These are phyloP conservation scores for Drosophila greeni DNA, from an alignment of 2,888 invertebrate species.

Conservation along the genomic window DNA sequence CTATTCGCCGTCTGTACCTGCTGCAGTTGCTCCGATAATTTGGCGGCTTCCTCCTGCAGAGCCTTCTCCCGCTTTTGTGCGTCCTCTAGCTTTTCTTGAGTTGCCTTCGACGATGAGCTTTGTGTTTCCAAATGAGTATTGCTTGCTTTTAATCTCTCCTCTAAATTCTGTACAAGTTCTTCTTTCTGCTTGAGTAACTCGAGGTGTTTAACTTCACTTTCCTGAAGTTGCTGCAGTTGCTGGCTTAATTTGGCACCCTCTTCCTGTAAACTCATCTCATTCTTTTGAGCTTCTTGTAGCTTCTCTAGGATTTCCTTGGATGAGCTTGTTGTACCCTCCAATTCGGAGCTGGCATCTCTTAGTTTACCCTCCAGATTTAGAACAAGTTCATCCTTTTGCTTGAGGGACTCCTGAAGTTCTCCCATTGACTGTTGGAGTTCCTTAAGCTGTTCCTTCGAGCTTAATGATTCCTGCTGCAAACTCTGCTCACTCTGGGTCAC, in stretches of 20 bases:
- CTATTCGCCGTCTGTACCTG: slow-evolving; percentile 13
- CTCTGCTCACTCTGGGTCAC: slow-evolving; percentile 36
- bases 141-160: slow-evolving; percentile 31
- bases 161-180: slow-evolving; percentile 18
- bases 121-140: slow-evolving; percentile 39
- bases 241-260: slow-evolving; percentile 11
- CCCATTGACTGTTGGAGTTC: slow-evolving; percentile 57
- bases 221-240: slow-evolving; percentile 7
- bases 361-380: slow-evolving; percentile 27
- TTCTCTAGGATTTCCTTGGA: slow-evolving; percentile 9
- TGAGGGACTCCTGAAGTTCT: slow-evolving; percentile 44
- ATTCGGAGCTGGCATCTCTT: slow-evolving; percentile 2
- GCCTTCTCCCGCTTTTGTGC: slow-evolving; percentile 40
- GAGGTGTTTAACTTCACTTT: not conserved
- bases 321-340: not conserved
- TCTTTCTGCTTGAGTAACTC: slow-evolving; percentile 18
- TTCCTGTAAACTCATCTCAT: slow-evolving; percentile 1
- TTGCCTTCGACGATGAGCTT: slow-evolving; percentile 31
- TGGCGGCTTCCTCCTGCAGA: slow-evolving; percentile 41
- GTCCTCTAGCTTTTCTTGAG: slow-evolving; percentile 46
- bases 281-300: slow-evolving; percentile 3
- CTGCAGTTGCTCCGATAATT: slow-evolving; percentile 15
- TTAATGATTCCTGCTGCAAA: slow-evolving; percentile 45
- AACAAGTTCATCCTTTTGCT: slow-evolving; percentile 25
- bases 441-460: slow-evolving; percentile 51